Conservation (phyloP, 2,888 invertebrate genomes). For the Clostera curtula region DNA sequence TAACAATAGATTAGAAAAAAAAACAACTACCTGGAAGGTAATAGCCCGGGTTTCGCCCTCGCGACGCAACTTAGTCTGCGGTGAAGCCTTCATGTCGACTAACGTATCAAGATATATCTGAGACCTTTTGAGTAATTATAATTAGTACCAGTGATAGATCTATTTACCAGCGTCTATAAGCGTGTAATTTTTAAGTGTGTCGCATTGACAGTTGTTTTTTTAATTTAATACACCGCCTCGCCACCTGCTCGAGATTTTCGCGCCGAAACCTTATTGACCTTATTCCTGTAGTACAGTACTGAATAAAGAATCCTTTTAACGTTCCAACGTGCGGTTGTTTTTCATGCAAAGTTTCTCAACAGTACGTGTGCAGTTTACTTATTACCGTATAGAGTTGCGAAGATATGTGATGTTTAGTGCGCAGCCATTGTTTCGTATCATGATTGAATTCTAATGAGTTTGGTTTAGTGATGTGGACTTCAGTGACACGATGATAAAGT, state of each 20-base stretch:
- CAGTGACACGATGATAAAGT: conserved; percentile 75
- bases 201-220: conserved; percentile 34
- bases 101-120: no score
- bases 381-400: conserved; percentile 52
- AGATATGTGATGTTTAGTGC: conserved; percentile 51
- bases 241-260: conserved; percentile 61
- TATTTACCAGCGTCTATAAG: no score
- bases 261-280: conserved; percentile 44
- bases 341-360: conserved; percentile 50
- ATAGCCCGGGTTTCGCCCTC: conserved; percentile 33
- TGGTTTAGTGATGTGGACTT: conserved; percentile 47
- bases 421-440: conserved; percentile 48
- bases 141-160: conserved; percentile 23
- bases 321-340: conserved; percentile 37
- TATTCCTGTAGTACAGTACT: conserved; percentile 14
- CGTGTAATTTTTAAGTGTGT: no score
- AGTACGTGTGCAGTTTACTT: conserved; percentile 61
- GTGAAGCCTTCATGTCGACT: conserved; percentile 53
- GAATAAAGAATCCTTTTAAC: conserved; percentile 36
- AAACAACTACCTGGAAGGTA: conserved; percentile 63
- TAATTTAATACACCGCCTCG: conserved; percentile 14
- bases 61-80: conserved; percentile 45
- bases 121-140: no score
- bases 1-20: conserved; percentile 69
- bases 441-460: conserved; percentile 42